Conservation (phyloP, 1,140 invertebrate genomes). For the Sinonovacula constricta region DNA sequence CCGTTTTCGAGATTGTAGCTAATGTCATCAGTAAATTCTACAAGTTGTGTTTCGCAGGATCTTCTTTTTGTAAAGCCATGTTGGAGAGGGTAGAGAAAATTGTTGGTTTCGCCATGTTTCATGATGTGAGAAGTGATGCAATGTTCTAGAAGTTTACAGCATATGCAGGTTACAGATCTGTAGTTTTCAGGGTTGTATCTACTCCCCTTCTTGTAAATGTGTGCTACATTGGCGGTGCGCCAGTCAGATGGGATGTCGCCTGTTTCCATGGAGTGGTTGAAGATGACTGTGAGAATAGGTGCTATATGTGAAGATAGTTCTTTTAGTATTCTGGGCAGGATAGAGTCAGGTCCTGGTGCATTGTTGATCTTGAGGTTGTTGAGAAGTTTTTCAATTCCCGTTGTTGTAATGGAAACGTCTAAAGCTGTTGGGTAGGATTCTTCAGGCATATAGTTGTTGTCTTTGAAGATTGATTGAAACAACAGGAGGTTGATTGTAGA, state of each 20-base stretch:
- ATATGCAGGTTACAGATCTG: conserved; percentile 10
- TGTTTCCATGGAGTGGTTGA: not conserved
- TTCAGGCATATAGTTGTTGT: too few species aligned
- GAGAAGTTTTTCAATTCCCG: not conserved
- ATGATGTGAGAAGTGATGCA: conserved; percentile 1
- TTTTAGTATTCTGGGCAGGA: not conserved
- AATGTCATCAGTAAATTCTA: conserved; percentile 11
- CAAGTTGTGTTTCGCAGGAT: conserved; percentile 41
- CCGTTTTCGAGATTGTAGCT: conserved; percentile 15
- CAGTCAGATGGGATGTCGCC: conserved; percentile 3
- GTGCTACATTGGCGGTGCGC: conserved; percentile 10
- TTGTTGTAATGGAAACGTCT: too few species aligned
- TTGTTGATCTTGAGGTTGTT: not conserved
- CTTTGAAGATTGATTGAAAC: too few species aligned
- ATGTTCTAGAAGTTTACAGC: conserved; percentile 33
- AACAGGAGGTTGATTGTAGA: too few species aligned
- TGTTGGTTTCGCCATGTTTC: conserved; percentile 10
- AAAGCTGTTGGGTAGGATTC: too few species aligned
- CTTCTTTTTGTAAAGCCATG: conserved; percentile 18
- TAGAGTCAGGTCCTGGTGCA: not conserved
- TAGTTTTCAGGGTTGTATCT: conserved; percentile 20
- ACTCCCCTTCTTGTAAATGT: conserved; percentile 19
- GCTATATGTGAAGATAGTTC: not conserved
- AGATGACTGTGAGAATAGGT: conserved; percentile 13
- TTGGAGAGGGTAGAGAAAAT: conserved; percentile 6